Conservation (phyloP, 2,888 invertebrate species). For the Orchesella flavescens region DNA sequence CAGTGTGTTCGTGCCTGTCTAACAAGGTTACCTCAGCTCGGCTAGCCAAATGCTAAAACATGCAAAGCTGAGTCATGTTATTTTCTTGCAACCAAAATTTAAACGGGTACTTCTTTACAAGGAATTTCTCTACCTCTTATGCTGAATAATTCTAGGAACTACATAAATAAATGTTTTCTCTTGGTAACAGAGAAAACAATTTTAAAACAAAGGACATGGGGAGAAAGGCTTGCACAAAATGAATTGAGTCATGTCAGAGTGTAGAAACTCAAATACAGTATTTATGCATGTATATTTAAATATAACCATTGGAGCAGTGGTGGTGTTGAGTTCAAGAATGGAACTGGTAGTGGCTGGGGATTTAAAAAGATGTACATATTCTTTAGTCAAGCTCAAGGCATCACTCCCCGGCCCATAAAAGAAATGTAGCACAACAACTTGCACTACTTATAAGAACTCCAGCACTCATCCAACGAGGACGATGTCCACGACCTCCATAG, state of each 20-base stretch:
- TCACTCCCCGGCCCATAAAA: constrained; percentile 79
- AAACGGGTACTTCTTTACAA: too few relatives aligned
- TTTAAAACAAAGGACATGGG: background rate
- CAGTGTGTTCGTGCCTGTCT: too few relatives aligned
- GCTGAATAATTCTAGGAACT: too few relatives aligned
- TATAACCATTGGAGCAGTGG: background rate
- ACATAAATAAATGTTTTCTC: too few relatives aligned
- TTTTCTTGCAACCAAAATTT: too few relatives aligned
- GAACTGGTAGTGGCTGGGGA: background rate
- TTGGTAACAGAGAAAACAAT: too few relatives aligned
- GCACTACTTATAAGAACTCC: constrained; percentile 80
- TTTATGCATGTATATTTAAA: too few relatives aligned
- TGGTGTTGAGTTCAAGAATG: background rate
- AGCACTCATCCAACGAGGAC: constrained; percentile 84
- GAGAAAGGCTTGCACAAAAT: background rate
- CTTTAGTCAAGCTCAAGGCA: constrained; percentile 76
- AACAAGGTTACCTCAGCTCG: too few relatives aligned
- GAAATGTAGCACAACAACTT: constrained; percentile 81
- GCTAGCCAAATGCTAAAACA: too few relatives aligned
- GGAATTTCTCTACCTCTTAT: too few relatives aligned
- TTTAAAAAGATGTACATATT: constrained; percentile 75
- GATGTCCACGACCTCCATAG: constrained; percentile 82
- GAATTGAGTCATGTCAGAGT: background rate
- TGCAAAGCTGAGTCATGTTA: too few relatives aligned
- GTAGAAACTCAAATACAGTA: too few relatives aligned